These are phyloP conservation scores for Takifugu bimaculatus DNA, from an alignment of 2,113 vertebrate genomes.

Conservation along the genomic window DNA sequence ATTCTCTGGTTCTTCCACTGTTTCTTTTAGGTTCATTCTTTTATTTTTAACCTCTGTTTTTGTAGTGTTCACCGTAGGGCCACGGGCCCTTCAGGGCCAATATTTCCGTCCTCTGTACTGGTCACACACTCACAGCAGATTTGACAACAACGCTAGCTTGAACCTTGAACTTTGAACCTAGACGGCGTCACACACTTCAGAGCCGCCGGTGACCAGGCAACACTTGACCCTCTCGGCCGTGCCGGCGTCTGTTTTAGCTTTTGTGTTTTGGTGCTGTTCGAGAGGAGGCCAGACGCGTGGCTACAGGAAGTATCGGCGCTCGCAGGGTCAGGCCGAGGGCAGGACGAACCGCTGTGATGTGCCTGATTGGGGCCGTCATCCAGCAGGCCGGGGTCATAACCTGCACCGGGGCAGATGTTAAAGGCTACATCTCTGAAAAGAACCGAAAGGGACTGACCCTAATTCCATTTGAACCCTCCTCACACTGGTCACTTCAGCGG, in stretches of 20 bases:
- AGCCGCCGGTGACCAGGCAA: constrained; percentile 15
- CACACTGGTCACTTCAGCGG: no score
- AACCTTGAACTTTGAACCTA: no score
- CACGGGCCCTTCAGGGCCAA: no score
- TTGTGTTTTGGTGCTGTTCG: constrained; percentile 35
- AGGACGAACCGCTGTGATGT: constrained; percentile 29
- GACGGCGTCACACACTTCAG: no score
- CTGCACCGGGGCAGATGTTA: constrained; percentile 21
- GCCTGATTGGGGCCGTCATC: constrained; percentile 23
- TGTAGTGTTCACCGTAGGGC: no score
- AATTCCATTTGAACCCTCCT: no score
- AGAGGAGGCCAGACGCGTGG: constrained; percentile 38
- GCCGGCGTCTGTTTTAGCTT: neutral
- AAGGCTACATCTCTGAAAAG: constrained; percentile 11
- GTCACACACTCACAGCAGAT: no score
- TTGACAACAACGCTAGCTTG: no score
- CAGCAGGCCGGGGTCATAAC: constrained; percentile 21
- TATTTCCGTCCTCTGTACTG: no score
- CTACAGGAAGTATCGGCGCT: constrained; percentile 48
- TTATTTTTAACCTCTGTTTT: no score
- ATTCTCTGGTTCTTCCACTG: no score
- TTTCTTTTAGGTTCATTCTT: no score
- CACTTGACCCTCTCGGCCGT: constrained; percentile 2
- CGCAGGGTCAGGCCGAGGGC: constrained; percentile 38
- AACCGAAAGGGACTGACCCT: neutral